Conservation (phyloP, 2,113 vertebrate species). For the Tyto alba region DNA sequence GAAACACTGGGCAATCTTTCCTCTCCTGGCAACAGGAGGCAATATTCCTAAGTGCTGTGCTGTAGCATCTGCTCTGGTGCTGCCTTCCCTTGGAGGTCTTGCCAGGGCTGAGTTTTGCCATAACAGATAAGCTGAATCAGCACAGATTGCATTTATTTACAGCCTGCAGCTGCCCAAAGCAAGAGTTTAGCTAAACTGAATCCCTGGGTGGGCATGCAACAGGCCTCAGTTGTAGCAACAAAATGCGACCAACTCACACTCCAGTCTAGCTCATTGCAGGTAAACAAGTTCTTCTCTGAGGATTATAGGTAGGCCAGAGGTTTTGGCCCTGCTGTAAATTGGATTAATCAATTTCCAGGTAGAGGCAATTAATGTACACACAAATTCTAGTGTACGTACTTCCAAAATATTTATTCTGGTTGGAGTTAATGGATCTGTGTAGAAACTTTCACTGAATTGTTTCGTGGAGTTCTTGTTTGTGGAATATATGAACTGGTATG, state of each 20-base stretch:
- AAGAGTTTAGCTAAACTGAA: not conserved
- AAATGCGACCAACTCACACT: not conserved
- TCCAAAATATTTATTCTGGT: not conserved
- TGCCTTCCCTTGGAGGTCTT: not conserved
- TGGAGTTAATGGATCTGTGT: not conserved
- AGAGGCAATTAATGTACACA: not conserved
- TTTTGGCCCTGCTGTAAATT: not conserved
- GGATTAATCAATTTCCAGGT: not conserved
- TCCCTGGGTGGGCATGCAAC: rapidly evolving
- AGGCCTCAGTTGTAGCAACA: not conserved
- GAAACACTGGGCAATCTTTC: not conserved
- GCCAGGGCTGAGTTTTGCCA: not conserved
- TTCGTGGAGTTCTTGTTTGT: not conserved
- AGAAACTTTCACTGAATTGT: not conserved
- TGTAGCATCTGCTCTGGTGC: not conserved
- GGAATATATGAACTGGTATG: not conserved
- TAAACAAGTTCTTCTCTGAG: not conserved
- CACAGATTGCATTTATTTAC: not conserved
- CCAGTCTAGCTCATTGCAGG: not conserved
- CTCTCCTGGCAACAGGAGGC: slow-evolving; percentile 4
- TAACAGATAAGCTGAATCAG: slow-evolving; percentile 4
- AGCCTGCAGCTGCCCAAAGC: not conserved
- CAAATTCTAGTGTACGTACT: not conserved
- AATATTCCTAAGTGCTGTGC: slow-evolving; percentile 46
- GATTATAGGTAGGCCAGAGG: not conserved